phyloP scores from a whole-genome alignment of 2,113 vertebrate genomes.

The Gambusia holbrooki region DNA sequence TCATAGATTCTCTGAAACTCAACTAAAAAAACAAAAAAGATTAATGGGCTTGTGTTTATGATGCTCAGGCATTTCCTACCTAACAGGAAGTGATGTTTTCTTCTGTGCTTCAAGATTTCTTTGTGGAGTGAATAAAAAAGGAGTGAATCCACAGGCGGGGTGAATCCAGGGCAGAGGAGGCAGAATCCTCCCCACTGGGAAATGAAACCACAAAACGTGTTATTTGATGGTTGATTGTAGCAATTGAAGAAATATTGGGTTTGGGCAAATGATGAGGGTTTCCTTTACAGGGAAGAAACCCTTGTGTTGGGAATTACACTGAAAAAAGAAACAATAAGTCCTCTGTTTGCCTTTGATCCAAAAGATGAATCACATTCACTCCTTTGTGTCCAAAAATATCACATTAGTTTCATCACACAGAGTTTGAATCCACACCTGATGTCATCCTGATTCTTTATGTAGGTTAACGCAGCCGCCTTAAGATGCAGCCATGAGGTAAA shows the following conservation, averaged over 20 bases:
- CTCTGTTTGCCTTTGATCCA: neutral
- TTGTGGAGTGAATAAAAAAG: neutral
- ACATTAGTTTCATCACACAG: neutral
- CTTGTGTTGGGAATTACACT: neutral
- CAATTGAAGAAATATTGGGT: constrained; percentile 41
- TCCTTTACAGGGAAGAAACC: neutral
- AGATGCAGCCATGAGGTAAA: constrained; percentile 10
- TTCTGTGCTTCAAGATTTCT: neutral
- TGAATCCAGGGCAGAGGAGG: constrained; percentile 22
- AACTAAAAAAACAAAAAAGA: constrained; percentile 38
- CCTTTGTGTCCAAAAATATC: neutral
- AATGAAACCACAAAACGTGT: constrained; percentile 34
- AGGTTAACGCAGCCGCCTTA: constrained; percentile 4
- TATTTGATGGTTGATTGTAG: constrained; percentile 49
- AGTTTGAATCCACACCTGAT: constrained; percentile 7
- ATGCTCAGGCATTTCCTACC: constrained; percentile 3
- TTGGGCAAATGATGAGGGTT: constrained; percentile 24
- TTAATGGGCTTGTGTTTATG: neutral
- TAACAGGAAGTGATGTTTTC: constrained; percentile 15
- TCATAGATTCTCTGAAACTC: neutral
- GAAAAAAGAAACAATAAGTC: neutral
- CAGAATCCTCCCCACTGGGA: constrained; percentile 35
- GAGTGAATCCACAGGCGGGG: constrained; percentile 18
- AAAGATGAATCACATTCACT: neutral
- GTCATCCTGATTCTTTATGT: neutral